Conservation (phyloP, 2,797 vertebrate genomes). For the Chloroceryle inda region DNA sequence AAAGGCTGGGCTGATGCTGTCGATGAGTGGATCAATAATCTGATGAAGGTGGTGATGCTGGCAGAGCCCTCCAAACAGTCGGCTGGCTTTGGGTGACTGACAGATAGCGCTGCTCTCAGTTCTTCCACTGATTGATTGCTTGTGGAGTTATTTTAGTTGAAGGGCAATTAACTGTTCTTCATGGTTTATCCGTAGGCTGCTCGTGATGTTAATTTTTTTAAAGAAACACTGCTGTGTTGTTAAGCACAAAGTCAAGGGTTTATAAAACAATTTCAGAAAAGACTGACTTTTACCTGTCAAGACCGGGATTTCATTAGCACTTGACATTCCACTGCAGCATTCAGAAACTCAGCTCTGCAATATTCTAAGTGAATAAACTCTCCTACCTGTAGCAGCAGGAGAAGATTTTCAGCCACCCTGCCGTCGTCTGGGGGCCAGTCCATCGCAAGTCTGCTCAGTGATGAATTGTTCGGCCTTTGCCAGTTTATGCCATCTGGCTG, state of each 20-base stretch:
- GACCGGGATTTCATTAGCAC: neutral
- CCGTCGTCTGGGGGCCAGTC: neutral
- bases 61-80: neutral
- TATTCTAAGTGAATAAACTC: neutral
- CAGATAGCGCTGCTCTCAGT: neutral
- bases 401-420: neutral
- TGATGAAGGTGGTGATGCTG: neutral
- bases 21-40: neutral
- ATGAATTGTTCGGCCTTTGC: conserved; percentile 31
- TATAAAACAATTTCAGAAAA: conserved; percentile 3
- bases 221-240: neutral
- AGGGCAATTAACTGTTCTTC: conserved; percentile 26
- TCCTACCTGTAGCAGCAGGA: neutral
- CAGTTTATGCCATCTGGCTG: conserved; percentile 28
- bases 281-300: neutral
- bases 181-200: neutral
- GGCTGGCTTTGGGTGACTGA: neutral
- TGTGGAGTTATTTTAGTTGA: neutral
- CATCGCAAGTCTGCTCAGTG: neutral
- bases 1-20: neutral
- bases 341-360: neutral
- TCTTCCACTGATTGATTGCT: neutral
- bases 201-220: neutral
- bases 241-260: neutral
- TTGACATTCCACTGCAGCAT: neutral